These are phyloP conservation scores for Caenorhabditis afra DNA, from an alignment of 2,888 invertebrate genomes.

Conservation along the genomic window DNA sequence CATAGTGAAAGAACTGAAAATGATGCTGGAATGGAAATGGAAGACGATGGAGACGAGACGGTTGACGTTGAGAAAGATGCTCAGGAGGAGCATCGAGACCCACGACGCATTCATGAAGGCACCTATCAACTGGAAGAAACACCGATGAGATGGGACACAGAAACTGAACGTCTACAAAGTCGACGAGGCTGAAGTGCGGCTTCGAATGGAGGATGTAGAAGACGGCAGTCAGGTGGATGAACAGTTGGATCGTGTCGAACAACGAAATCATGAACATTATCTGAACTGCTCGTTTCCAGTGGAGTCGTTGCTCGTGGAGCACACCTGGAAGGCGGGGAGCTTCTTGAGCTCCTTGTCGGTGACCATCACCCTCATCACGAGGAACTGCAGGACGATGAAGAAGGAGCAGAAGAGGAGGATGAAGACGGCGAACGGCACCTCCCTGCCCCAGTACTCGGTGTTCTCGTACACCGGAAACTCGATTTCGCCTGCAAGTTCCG, in stretches of 20 bases:
- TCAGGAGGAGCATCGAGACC: constrained; percentile 63
- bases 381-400: constrained; percentile 56
- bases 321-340: constrained; percentile 49
- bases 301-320: background rate
- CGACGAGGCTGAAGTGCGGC: constrained; percentile 36
- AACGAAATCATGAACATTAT: constrained; percentile 65
- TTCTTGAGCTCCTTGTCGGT: constrained; percentile 53
- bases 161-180: constrained; percentile 24
- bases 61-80: constrained; percentile 64
- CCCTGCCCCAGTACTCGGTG: constrained; percentile 48
- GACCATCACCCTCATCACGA: constrained; percentile 54
- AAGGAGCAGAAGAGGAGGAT: constrained; percentile 51
- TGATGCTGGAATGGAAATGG: constrained; percentile 40
- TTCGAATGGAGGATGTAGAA: constrained; percentile 58
- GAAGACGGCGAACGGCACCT: constrained; percentile 64
- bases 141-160: no score
- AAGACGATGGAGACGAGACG: constrained; percentile 63
- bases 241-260: constrained; percentile 61
- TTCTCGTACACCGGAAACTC: constrained; percentile 46
- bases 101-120: constrained; percentile 65
- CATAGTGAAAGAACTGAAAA: constrained; percentile 48
- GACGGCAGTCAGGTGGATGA: constrained; percentile 61
- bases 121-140: constrained; percentile 58
- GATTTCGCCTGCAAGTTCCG: constrained; percentile 36
- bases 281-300: constrained; percentile 38